A percentile compares a stretch with the other conserved stretches of the same genome.
phyloP scores from a whole-genome alignment of 1,140 invertebrate species.

The Habropoda laboriosa region DNA sequence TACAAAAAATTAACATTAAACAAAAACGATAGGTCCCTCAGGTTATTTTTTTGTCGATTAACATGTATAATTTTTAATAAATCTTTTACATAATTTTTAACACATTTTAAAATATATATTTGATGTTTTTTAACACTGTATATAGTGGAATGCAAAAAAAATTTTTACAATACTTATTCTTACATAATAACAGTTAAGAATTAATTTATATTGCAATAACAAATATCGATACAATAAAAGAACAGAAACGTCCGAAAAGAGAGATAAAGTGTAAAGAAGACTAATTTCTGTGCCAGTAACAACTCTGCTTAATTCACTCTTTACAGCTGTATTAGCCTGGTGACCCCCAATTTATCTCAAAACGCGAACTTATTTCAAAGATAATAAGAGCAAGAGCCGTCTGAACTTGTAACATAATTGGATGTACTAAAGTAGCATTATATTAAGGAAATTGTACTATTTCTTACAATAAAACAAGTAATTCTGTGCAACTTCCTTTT shows the following conservation, averaged over 20 bases:
- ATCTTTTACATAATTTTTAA: not conserved
- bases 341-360: slow-evolving; percentile 17
- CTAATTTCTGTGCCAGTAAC: not conserved
- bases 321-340: not conserved
- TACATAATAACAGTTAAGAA: not conserved
- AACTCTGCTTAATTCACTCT: not conserved
- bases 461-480: not conserved
- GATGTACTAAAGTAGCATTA: not conserved
- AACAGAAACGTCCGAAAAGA: no score
- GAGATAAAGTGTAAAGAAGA: not conserved
- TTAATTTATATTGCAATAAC: no score
- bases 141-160: no score
- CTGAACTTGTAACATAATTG: slow-evolving; percentile 4
- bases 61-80: not conserved
- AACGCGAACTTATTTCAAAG: slow-evolving; percentile 14
- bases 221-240: no score
- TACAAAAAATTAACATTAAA: not conserved
- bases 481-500: not conserved
- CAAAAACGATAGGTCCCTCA: not conserved
- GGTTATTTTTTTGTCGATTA: not conserved
- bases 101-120: no score
- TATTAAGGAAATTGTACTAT: not conserved
- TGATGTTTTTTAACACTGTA: no score
- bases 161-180: not conserved
- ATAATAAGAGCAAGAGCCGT: not conserved